Evolutionary conservation across 2,888 invertebrate genomes (phyloP), one percentile per base, ranked within the genome.

Genomic region (Auanema sp.): DNA sequence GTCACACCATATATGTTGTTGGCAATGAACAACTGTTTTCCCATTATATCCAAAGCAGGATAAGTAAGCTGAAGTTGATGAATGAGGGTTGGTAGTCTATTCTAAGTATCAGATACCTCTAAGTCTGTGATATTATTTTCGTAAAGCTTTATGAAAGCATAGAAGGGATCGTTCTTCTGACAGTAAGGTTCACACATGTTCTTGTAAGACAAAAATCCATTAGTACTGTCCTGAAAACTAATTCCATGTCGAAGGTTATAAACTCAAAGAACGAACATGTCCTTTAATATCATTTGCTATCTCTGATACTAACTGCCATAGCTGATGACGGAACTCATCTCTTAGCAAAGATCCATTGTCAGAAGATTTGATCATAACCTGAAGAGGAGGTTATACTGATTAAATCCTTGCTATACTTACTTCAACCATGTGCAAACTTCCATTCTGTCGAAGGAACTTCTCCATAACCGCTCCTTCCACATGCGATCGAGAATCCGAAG

Each of bases 101-200:
- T 12, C n/a, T n/a, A n/a, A n/a, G n/a, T n/a, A n/a, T n/a, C n/a
- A n/a, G n/a, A n/a, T 52, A 52, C 47, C 47, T 47, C 47, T 47
- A 59, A 60, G 54, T 60, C 62, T 12, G 69, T 72, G 33, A 65
- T 64, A 43, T 76, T 75, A 1, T 52, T 54, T 12, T 56, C 65
- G 50, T 64, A 65, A 3, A 77, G 18, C 44, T 69, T 68, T 58
- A 74, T 55, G 16, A 75, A 24, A 0, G 72, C 70, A 23, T 64
- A 66, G 42, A 77, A 66, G 2, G 74, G 64, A 44, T 75, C 77
- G 43, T 77, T 77, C 60, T 77, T 77, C 42, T 69, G 64, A 47
- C 77, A 77, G 58, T 77, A 77, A 11, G 77, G 77, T 11, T 72
- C 64, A 53, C 77, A 77, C 70, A 77, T 65, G 47, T 76, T 66